Evolutionary conservation across 2,888 invertebrate genomes (phyloP).

Genomic region (Sussaba pulchella): DNA sequence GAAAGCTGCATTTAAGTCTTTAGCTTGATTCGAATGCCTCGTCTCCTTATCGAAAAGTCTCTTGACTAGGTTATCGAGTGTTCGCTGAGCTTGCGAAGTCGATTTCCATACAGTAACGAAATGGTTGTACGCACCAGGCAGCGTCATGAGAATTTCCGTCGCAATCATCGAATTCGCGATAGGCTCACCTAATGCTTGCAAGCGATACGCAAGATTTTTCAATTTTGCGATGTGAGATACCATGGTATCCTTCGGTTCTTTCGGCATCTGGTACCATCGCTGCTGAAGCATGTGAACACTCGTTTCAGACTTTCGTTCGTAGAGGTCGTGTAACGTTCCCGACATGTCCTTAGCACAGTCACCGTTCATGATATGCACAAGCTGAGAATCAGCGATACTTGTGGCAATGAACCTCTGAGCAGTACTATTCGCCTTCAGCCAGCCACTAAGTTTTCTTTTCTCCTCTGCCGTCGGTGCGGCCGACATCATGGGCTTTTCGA

Average conservation of each 20-base stretch:
- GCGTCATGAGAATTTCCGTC: slow-evolving; percentile 59
- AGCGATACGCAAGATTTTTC: too few species aligned
- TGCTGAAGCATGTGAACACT: slow-evolving; percentile 44
- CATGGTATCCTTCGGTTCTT: slow-evolving; percentile 63
- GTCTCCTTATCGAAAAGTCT: slow-evolving; percentile 53
- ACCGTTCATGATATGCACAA: too few species aligned
- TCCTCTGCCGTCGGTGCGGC: slow-evolving; percentile 42
- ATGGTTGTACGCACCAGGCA: slow-evolving; percentile 52
- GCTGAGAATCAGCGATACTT: too few species aligned
- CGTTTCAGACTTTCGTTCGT: slow-evolving; percentile 60
- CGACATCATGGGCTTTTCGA: too few species aligned
- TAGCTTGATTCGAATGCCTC: slow-evolving; percentile 14
- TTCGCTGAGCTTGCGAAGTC: slow-evolving; percentile 34
- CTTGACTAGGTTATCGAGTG: slow-evolving; percentile 32
- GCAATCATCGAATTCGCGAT: slow-evolving; percentile 51
- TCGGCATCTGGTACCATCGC: slow-evolving; percentile 53
- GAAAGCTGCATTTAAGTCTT: slow-evolving; percentile 28
- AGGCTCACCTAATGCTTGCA: slow-evolving; percentile 53
- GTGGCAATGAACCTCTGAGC: too few species aligned
- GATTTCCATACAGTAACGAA: slow-evolving; percentile 59
- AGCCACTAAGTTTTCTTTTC: slow-evolving; percentile 18
- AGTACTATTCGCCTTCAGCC: slow-evolving; percentile 42
- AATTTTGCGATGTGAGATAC: slow-evolving; percentile 69
- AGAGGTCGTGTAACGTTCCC: slow-evolving; percentile 44
- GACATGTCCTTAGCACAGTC: too few species aligned